Evolutionary conservation across 2,888 invertebrate genomes (phyloP).

Genomic region (Meta bourneti): DNA sequence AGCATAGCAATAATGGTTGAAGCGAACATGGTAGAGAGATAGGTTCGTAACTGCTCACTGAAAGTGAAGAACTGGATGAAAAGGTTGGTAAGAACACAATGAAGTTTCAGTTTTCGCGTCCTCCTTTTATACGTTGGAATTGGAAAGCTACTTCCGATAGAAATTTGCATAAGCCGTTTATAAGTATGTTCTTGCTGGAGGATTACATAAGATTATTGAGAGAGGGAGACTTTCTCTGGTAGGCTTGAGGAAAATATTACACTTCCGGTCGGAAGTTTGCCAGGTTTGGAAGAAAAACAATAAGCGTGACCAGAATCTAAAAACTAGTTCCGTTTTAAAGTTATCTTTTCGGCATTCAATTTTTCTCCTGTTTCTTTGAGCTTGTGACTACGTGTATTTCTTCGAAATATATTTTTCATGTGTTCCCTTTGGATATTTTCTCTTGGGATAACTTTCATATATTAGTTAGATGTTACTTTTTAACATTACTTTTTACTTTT

Average conservation of each 20-base stretch:
- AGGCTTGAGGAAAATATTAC: background rate
- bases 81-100: background rate
- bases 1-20: background rate
- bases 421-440: background rate
- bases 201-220: too few relatives aligned
- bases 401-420: background rate
- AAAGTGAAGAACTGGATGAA: background rate
- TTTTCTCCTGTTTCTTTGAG: constrained; percentile 3
- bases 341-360: too few relatives aligned
- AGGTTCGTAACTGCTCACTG: background rate
- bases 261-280: constrained; percentile 63
- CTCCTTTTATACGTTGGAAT: constrained; percentile 21
- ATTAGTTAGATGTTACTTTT: too few relatives aligned
- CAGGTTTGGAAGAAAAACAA: constrained; percentile 21
- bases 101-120: background rate
- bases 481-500: too few relatives aligned
- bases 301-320: constrained; percentile 42
- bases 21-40: background rate
- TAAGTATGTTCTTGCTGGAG: background rate
- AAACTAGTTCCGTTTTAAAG: constrained; percentile 23
- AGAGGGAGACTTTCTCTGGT: too few relatives aligned
- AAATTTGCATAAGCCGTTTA: background rate
- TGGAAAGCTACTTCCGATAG: background rate
- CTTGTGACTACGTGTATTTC: background rate
- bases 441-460: background rate